These are phyloP conservation scores for Limenitis camilla DNA, from an alignment of 2,888 invertebrate genomes.

Conservation along the genomic window DNA sequence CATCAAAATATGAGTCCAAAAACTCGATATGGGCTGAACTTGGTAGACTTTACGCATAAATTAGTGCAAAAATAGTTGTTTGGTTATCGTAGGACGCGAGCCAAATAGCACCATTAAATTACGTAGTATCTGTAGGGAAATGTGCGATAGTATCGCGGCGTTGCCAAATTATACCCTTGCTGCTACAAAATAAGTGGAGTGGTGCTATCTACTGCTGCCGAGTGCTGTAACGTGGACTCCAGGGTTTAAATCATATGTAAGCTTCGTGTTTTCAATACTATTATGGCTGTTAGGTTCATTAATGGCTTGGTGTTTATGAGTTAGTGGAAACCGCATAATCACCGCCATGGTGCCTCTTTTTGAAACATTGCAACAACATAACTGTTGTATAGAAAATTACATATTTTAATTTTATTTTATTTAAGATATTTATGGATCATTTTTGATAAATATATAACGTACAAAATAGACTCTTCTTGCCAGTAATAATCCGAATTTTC, in stretches of 20 bases:
- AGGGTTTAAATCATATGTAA: slow-evolving; percentile 4
- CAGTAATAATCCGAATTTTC: no score
- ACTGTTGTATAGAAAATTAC: no score
- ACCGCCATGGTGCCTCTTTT: no score
- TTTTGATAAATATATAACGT: no score
- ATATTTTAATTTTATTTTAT: no score
- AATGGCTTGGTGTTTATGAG: no score
- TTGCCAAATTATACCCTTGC: slow-evolving; percentile 69
- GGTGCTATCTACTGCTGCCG: slow-evolving; percentile 14
- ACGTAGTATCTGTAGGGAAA: slow-evolving; percentile 64
- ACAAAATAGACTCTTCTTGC: no score
- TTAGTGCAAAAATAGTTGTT: slow-evolving; percentile 35
- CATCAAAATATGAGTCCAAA: no score
- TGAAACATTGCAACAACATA: no score
- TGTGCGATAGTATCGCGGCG: slow-evolving; percentile 61
- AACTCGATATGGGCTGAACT: no score
- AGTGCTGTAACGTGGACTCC: neutral
- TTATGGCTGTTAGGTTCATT: neutral
- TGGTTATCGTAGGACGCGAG: slow-evolving; percentile 34
- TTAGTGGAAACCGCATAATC: no score
- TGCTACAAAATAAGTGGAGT: slow-evolving; percentile 54
- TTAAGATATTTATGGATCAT: no score
- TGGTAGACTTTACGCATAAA: slow-evolving; percentile 24
- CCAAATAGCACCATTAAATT: slow-evolving; percentile 67
- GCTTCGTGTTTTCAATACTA: neutral